These are phyloP conservation scores for Megalurothrips usitatus DNA, from an alignment of 2,888 invertebrate genomes.

Conservation along the genomic window DNA sequence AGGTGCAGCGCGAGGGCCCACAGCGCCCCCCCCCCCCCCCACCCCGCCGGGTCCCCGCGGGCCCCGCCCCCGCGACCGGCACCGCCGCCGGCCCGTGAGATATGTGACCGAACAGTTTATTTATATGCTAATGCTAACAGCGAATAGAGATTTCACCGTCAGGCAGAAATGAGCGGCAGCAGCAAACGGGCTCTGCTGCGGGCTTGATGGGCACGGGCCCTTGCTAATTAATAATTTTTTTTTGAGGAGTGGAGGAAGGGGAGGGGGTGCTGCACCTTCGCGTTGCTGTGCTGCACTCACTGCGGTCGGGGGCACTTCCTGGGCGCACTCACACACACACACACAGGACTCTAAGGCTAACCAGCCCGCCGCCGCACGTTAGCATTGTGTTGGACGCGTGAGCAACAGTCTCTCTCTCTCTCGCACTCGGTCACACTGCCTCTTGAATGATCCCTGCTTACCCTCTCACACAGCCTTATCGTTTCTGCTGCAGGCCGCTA, in stretches of 20 bases:
- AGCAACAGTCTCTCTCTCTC: neutral
- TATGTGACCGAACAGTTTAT: neutral
- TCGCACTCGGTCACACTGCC: neutral
- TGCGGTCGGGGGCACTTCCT: neutral
- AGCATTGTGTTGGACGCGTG: too few species aligned
- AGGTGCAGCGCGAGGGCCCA: neutral
- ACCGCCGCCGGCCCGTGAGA: neutral
- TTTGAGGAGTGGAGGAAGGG: too few species aligned
- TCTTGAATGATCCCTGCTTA: neutral
- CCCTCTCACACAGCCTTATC: neutral
- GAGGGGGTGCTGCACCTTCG: neutral
- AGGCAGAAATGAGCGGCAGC: neutral
- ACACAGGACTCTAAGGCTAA: too few species aligned
- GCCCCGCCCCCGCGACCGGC: neutral
- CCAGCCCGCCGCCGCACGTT: too few species aligned
- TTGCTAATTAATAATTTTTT: neutral
- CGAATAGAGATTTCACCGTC: neutral
- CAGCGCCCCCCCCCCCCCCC: neutral
- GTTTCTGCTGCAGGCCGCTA: too few species aligned
- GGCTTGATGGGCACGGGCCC: too few species aligned
- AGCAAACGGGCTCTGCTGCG: too few species aligned
- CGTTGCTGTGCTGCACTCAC: neutral
- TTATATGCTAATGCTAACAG: neutral
- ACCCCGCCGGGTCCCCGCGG: neutral
- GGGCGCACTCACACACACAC: too few species aligned